A percentile compares a stretch with the other conserved stretches of the same genome.
Conservation (phyloP, 2,113 vertebrate genomes). For the Seriola dumerili region DNA sequence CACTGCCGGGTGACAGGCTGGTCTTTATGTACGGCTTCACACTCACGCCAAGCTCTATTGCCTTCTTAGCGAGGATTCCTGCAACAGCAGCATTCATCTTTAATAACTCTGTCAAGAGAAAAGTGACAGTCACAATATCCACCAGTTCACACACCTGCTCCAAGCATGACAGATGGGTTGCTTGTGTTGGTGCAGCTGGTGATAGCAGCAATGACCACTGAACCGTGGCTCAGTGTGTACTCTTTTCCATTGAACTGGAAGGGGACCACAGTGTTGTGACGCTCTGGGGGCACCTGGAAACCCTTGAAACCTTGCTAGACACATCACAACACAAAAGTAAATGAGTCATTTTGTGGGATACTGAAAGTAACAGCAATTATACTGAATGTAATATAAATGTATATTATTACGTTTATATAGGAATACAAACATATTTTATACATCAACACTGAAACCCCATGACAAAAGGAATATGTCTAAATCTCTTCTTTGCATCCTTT, state of each 20-base stretch:
- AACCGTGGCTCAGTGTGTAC: conserved; percentile 90
- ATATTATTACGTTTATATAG: no score
- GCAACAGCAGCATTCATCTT: conserved; percentile 30
- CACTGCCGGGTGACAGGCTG: conserved; percentile 96
- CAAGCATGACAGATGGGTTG: conserved; percentile 98
- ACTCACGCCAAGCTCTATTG: conserved; percentile 89
- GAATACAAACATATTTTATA: no score
- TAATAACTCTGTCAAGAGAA: background rate
- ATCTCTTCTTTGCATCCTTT: no score
- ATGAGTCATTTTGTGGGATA: background rate
- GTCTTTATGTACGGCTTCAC: conserved; percentile 98
- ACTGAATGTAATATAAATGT: no score
- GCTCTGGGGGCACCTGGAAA: conserved; percentile 89
- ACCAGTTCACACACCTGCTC: conserved; percentile 87
- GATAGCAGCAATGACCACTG: conserved; percentile 97
- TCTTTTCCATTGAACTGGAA: conserved; percentile 88
- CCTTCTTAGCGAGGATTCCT: conserved; percentile 97
- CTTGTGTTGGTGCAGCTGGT: conserved; percentile 99
- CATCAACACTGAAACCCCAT: no score
- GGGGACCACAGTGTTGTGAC: conserved; percentile 76
- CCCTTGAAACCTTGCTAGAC: conserved; percentile 98
- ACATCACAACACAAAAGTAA: background rate
- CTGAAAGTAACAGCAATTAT: background rate
- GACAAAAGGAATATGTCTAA: no score
- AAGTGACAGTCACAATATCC: no score